These are phyloP conservation scores for Itoplectis maculator DNA, from an alignment of 2,888 invertebrate genomes.

Conservation along the genomic window DNA sequence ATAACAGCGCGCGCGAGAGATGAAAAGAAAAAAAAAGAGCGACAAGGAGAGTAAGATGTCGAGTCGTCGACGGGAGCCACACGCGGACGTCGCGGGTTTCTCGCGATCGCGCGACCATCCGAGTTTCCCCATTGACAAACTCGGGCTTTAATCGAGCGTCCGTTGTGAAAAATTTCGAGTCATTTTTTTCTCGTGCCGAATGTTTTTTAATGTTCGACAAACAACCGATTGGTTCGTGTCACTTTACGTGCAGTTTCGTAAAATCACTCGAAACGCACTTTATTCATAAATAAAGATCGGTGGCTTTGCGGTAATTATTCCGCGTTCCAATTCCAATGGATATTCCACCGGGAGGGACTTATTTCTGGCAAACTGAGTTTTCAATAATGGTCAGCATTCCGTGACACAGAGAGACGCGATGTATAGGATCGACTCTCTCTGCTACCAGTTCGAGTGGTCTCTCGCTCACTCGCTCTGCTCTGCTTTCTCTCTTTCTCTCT, in stretches of 20 bases:
- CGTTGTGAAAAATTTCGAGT: too few species aligned
- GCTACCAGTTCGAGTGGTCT: neutral
- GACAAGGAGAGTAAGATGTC: neutral
- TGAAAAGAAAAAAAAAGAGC: neutral
- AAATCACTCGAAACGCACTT: neutral
- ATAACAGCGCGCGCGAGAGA: neutral
- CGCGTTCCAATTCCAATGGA: neutral
- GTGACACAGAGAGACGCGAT: neutral
- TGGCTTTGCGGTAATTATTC: neutral
- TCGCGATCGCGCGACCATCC: neutral
- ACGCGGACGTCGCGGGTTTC: constrained; percentile 39
- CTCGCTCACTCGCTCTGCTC: neutral
- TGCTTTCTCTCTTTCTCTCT: too few species aligned
- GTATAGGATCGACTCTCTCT: too few species aligned
- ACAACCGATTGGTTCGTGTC: too few species aligned
- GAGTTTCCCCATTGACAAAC: neutral
- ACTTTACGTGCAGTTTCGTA: too few species aligned
- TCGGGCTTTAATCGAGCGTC: too few species aligned
- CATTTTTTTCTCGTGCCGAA: too few species aligned
- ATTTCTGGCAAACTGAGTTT: neutral
- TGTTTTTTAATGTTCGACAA: too few species aligned
- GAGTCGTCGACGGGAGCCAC: constrained; percentile 44
- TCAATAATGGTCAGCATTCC: constrained; percentile 8
- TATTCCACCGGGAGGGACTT: neutral
- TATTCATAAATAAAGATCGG: neutral